A percentile compares a stretch with the other conserved stretches of the same genome.
Conservation (phyloP, 1,140 invertebrate genomes). For the Bradysia coprophila region DNA sequence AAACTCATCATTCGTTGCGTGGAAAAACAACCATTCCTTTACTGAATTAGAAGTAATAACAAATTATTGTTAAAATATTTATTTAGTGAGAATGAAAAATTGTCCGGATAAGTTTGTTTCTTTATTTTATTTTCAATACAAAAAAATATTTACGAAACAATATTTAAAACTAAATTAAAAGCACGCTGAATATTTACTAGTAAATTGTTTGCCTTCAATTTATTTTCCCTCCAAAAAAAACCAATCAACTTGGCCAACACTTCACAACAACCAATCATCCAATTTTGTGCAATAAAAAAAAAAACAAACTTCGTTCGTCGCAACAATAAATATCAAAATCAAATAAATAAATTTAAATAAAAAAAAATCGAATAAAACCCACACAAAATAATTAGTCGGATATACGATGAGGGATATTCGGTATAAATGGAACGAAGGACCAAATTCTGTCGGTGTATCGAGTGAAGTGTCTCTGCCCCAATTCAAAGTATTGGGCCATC, state of each 20-base stretch:
- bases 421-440: slow-evolving; percentile 87
- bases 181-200: slow-evolving; percentile 1
- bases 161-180: neutral
- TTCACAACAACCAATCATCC: neutral
- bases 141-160: slow-evolving; percentile 1
- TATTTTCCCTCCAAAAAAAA: neutral
- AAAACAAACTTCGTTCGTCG: neutral
- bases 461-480: slow-evolving; percentile 85
- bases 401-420: slow-evolving; percentile 94
- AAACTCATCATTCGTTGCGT: too few relatives aligned
- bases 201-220: slow-evolving; percentile 1
- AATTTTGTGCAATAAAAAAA: neutral
- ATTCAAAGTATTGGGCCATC: slow-evolving; percentile 82
- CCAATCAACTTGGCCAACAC: neutral
- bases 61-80: too few relatives aligned
- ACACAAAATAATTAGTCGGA: slow-evolving; percentile 53
- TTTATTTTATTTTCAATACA: neutral
- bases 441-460: slow-evolving; percentile 79
- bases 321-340: neutral
- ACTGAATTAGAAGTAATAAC: neutral
- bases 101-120: neutral
- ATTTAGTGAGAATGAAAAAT: neutral
- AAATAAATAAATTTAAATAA: too few relatives aligned
- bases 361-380: neutral
- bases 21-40: too few relatives aligned